phyloP scores from a whole-genome alignment of 2,113 vertebrate species.

The Apodemus sylvaticus region DNA sequence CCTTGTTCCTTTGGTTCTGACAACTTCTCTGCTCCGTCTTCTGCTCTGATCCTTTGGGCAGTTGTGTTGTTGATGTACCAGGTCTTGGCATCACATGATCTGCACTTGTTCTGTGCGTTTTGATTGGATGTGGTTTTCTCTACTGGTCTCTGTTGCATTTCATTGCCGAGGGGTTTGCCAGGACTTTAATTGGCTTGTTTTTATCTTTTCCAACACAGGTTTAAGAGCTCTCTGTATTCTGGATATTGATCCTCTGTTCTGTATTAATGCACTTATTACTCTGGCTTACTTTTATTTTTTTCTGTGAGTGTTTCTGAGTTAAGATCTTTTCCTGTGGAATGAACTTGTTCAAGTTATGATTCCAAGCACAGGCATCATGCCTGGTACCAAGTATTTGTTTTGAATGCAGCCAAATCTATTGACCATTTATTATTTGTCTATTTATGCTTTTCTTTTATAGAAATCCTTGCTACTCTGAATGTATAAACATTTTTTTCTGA shows the following conservation, averaged over 20 bases:
- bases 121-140: background rate
- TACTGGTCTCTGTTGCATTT: background rate
- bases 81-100: background rate
- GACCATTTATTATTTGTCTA: background rate
- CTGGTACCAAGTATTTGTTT: background rate
- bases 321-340: background rate
- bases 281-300: background rate
- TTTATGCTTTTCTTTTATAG: slow-evolving; percentile 14
- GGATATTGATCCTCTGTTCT: background rate
- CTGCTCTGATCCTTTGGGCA: background rate
- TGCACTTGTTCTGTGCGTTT: background rate
- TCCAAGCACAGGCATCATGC: background rate
- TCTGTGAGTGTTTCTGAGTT: background rate
- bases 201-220: background rate
- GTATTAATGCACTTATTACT: background rate
- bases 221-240: background rate
- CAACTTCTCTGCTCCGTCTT: background rate
- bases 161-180: background rate
- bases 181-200: background rate
- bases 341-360: background rate
- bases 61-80: background rate
- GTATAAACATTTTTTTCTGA: background rate
- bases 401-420: background rate
- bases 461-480: background rate
- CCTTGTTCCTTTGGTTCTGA: background rate